Evolutionary conservation across 2,888 invertebrate species (phyloP), one percentile per base, ranked within the genome.

Genomic region (Chrysolina americana): DNA sequence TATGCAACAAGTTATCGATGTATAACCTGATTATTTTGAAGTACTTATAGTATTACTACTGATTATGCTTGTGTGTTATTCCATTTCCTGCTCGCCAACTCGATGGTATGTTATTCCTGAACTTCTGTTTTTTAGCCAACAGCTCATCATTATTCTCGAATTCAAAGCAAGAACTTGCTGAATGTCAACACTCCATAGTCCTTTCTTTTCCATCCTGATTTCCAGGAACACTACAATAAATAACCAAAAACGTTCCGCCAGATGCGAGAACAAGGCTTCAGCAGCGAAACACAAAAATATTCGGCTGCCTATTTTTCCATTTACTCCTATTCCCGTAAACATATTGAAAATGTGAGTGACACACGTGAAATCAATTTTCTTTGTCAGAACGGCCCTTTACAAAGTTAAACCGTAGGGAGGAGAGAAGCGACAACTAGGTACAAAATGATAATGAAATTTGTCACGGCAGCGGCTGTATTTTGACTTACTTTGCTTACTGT

Each of bases 351-450:
- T 66, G 65, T 74, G 76, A 77, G 76, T 77, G 76, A 77, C 77
- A 74, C 71, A 77, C 79, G 76, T 79, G 76, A 79, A 79, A 79
- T 79, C 77, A 76, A 79, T 79, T 77, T 74, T 65, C 70, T 59
- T 44, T 68, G 63, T 47, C 23, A 73, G 70, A 73, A 73, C 41
- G 59, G 66, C 10, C 48, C 66, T 66, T 65, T 70, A 66, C 66
- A 68, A 69, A 48, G 47, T 66, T 48, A 56, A 74, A 41, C 75
- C 65, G 56, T 65, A 71, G 68, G 75, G 66, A 71, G 62, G 50
- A 63, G 44, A 36, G 65, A 65, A 65, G 41, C 17, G 23, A 19
- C 66, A 50, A 50, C 66, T 0, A 66, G 65, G 71, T 69, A 65
- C 65, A 65, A 23, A 69, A 65, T 36, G 65, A 75, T 69, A 75